Conservation (phyloP, 2,888 invertebrate genomes). For the Oscheius myriophilus region DNA sequence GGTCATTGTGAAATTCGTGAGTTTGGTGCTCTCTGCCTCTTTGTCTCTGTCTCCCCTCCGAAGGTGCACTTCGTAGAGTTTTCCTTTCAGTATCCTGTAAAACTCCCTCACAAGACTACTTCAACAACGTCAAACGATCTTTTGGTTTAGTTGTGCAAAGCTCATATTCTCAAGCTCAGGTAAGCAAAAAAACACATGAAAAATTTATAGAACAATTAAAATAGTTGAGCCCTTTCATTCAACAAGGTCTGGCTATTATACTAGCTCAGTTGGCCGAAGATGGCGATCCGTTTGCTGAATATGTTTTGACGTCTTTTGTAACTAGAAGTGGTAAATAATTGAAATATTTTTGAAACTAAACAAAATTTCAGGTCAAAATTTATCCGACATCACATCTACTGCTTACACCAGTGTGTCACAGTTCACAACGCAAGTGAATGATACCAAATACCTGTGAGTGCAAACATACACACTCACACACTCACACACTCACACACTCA, state of each 20-base stretch:
- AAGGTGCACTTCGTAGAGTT: too few species aligned
- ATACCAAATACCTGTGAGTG: too few species aligned
- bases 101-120: conserved; percentile 5
- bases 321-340: too few species aligned
- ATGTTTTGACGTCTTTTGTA: conserved; percentile 40
- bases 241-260: conserved; percentile 29
- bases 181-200: not conserved
- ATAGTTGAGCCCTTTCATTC: not conserved
- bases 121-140: conserved; percentile 39
- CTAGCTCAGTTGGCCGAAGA: conserved; percentile 27
- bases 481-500: too few species aligned
- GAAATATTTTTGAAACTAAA: too few species aligned
- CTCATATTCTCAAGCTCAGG: conserved; percentile 33
- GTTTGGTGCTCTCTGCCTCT: not conserved
- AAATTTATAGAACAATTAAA: too few species aligned
- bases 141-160: conserved; percentile 43
- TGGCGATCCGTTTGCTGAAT: conserved; percentile 36
- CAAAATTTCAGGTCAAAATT: too few species aligned
- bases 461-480: too few species aligned
- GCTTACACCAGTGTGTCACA: too few species aligned
- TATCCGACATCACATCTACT: too few species aligned
- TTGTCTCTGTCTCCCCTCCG: too few species aligned
- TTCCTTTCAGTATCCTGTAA: conserved; percentile 10
- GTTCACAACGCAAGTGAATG: too few species aligned
- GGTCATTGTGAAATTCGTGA: conserved; percentile 10